A percentile compares a stretch with the other conserved stretches of the same genome.
These are phyloP conservation scores for Anas georgica DNA, from an alignment of 2,797 vertebrate genomes.

Conservation along the genomic window DNA sequence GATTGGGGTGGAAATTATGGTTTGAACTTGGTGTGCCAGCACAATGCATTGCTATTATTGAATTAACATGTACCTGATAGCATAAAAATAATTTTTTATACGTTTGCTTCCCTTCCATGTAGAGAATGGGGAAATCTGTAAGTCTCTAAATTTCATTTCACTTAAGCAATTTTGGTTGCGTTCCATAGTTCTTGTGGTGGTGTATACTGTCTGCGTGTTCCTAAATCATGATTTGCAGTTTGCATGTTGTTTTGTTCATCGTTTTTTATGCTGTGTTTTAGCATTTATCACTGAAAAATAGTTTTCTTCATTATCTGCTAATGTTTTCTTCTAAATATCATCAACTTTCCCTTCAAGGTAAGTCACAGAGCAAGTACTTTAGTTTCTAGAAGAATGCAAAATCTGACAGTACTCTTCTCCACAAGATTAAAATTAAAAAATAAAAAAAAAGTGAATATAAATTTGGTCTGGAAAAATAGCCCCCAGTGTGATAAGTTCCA, in stretches of 20 bases:
- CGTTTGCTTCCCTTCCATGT: conserved; percentile 84
- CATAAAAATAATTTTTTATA: conserved; percentile 32
- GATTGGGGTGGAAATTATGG: background rate
- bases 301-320: background rate
- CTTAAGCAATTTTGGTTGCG: background rate
- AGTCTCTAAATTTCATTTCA: conserved; percentile 82
- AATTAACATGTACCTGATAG: background rate
- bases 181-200: background rate
- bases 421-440: background rate
- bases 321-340: background rate
- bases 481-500: background rate
- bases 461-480: background rate
- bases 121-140: conserved; percentile 99
- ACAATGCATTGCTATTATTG: background rate
- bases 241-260: background rate
- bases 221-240: background rate
- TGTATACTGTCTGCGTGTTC: conserved; percentile 1
- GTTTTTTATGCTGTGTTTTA: background rate
- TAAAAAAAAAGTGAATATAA: background rate
- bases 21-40: background rate
- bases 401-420: background rate
- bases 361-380: background rate
- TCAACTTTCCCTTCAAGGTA: background rate
- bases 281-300: background rate
- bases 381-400: background rate